Conservation (phyloP, 2,797 vertebrate genomes). For the Miichthys miiuy region DNA sequence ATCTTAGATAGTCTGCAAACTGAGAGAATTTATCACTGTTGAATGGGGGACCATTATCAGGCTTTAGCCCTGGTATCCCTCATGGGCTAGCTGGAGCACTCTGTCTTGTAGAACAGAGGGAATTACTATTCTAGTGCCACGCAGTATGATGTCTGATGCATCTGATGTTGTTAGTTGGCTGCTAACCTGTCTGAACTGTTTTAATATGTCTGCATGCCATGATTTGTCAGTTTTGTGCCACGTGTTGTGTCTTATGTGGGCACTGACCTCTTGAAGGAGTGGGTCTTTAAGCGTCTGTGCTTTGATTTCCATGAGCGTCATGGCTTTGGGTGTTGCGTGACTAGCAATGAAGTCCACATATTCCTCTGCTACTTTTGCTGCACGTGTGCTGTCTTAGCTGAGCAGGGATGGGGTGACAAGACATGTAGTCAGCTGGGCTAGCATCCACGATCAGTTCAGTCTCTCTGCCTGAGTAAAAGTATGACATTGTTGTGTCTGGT, state of each 20-base stretch:
- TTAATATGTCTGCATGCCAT: background rate
- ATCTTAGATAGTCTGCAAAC: constrained; percentile 20
- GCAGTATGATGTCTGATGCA: constrained; percentile 3
- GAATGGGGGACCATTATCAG: constrained; percentile 46
- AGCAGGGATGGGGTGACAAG: too few species aligned
- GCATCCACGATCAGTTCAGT: constrained; percentile 50
- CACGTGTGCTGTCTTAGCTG: too few species aligned
- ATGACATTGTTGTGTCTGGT: too few species aligned
- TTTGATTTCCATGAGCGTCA: constrained; percentile 32
- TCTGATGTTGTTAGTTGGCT: constrained; percentile 30
- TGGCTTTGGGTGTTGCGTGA: constrained; percentile 33
- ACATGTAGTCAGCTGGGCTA: too few species aligned
- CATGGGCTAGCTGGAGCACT: constrained; percentile 19
- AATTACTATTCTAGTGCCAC: background rate
- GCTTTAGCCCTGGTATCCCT: constrained; percentile 34
- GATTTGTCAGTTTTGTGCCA: constrained; percentile 25
- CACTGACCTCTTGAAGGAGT: too few species aligned
- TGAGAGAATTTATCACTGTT: constrained; percentile 32
- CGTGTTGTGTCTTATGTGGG: constrained; percentile 31
- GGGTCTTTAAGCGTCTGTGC: constrained; percentile 34
- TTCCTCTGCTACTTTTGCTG: too few species aligned
- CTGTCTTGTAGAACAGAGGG: background rate
- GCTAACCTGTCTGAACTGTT: constrained; percentile 22
- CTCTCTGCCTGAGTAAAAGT: constrained; percentile 29
- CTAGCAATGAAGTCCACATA: constrained; percentile 42